Base-by-base conservation (phyloP, 2,888 invertebrate species). In the Steromphala cineraria region DNA sequence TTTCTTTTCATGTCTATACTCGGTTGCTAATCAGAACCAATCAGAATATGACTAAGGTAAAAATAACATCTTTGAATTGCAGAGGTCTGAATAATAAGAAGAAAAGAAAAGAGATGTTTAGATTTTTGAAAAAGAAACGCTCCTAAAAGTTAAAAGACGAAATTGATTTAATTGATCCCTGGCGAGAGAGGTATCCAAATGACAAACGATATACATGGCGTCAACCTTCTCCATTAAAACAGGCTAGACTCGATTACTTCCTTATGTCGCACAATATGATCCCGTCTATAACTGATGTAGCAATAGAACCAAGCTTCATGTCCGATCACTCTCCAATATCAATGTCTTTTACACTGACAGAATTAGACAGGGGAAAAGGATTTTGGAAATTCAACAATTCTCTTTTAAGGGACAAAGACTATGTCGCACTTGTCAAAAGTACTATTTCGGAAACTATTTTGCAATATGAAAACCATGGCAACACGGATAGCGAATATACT, bases 341-440 rank as follows among this genome's bases (percentile, higher is more conserved):
- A 15, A 7, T 80, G 3, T 36, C 46, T n/a, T 17, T 80, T 74
- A 80, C 56, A 74, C 21, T 80, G n/a, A 19, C n/a, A 31, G 10
- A 80, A 17, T 40, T 76, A 15, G 67, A 21, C n/a, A 55, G 52
- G 40, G 67, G 52, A 15, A 80, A 75, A 24, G 80, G 80, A 13
- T 80, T 76, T 53, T 80, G 80, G 80, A 80, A 80, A 46, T 80
- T 76, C 36, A 67, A 80, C 67, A 76, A 76, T 15, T 75, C 76
- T 15, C 67, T 80, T 3, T 28, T 80, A 62, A 67, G 56, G 17
- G 76, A 80, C 19, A 55, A 1, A 2, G 31, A 67, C 8, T 80
- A 62, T 76, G 67, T 15, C 4, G 24, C 75, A 19, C 21, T 52
- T 7, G 67, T 76, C 4, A 46, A 46, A 10, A 46, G 13, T 1